phyloP scores from a whole-genome alignment of 2,888 invertebrate genomes.

The Ophonus ardosiacus region DNA sequence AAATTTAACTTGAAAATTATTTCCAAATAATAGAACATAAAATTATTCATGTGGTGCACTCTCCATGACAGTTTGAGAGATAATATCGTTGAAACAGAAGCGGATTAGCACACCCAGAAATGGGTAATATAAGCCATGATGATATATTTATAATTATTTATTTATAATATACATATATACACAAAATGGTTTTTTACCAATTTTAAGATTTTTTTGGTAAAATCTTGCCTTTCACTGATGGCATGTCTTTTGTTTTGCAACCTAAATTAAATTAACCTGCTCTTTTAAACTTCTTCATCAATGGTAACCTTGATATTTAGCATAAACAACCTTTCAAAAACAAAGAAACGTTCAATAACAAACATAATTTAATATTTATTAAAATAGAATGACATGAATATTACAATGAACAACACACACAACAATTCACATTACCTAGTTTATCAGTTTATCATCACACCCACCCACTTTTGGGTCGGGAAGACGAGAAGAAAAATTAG shows the following conservation, averaged over 20 bases:
- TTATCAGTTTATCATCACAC: not conserved
- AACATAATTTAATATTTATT: constrained; percentile 52
- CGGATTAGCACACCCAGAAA: too few species aligned
- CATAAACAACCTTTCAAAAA: constrained; percentile 20
- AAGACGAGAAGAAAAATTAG: constrained; percentile 2
- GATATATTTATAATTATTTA: too few species aligned
- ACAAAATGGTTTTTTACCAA: too few species aligned
- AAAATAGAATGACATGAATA: constrained; percentile 46
- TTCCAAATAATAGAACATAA: too few species aligned
- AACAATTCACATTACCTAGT: constrained; percentile 18
- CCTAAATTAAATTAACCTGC: not conserved
- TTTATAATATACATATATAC: too few species aligned
- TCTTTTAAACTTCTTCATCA: not conserved
- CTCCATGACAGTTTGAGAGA: too few species aligned
- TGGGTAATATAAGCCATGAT: too few species aligned
- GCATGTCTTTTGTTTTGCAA: not conserved
- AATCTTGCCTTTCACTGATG: constrained; percentile 5
- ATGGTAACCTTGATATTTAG: constrained; percentile 27
- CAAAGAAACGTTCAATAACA: constrained; percentile 12
- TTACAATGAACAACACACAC: constrained; percentile 14
- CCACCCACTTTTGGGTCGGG: not conserved
- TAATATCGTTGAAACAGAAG: too few species aligned
- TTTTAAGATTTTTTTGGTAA: not conserved
- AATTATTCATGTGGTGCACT: too few species aligned
- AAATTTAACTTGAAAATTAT: not conserved